phyloP scores from a whole-genome alignment of 2,113 vertebrate species.

The Pterophyllum scalare region DNA sequence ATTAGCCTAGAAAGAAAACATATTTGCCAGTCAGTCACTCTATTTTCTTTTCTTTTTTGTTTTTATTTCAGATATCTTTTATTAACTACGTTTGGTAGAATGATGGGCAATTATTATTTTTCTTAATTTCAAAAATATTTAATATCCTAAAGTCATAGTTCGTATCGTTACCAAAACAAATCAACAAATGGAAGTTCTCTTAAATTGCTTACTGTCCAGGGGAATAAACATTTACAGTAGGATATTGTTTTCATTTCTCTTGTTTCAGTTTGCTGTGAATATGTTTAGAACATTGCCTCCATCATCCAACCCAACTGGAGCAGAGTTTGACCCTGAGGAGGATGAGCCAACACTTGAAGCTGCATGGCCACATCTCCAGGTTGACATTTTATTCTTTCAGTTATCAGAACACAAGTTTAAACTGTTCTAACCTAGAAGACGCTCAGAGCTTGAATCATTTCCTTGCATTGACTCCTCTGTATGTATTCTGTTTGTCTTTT shows the following conservation, averaged over 20 bases:
- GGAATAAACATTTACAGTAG: background rate
- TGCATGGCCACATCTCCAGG: constrained; percentile 98
- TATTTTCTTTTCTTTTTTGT: background rate
- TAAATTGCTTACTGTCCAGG: background rate
- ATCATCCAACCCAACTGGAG: constrained; percentile 97
- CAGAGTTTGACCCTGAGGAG: constrained; percentile 97
- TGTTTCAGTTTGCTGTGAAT: constrained; percentile 92
- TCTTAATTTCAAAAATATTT: background rate
- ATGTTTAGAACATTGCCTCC: constrained; percentile 98
- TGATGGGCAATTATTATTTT: background rate
- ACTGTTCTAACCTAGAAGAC: background rate
- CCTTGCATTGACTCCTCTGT: background rate
- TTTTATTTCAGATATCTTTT: background rate
- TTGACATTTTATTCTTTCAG: constrained; percentile 18
- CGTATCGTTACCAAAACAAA: background rate
- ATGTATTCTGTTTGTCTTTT: constrained; percentile 48
- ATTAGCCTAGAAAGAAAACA: constrained; percentile 22
- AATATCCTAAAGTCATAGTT: background rate
- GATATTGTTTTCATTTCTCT: background rate
- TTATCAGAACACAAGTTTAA: background rate
- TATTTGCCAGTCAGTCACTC: background rate
- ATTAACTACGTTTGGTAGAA: background rate
- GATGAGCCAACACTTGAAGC: constrained; percentile 97
- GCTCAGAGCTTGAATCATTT: background rate
- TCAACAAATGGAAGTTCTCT: background rate